Conservation (phyloP, 2,888 invertebrate species). For the Pogonocherus hispidulus region DNA sequence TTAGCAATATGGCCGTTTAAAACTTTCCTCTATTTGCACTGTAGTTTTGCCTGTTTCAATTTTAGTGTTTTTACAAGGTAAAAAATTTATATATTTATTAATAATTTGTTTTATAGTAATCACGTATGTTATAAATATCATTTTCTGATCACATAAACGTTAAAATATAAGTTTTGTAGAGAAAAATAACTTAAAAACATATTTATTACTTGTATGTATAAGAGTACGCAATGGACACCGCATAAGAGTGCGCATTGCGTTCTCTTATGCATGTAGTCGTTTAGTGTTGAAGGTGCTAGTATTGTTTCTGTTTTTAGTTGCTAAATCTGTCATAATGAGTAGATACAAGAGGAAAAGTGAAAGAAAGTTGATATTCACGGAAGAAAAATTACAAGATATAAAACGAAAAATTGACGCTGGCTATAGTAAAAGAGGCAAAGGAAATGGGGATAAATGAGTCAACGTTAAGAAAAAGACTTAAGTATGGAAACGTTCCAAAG, state of each 20-base stretch:
- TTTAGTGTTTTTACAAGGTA: neutral
- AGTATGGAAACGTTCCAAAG: conserved; percentile 3
- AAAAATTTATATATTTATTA: neutral
- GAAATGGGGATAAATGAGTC: conserved; percentile 22
- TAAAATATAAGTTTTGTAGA: too few species aligned
- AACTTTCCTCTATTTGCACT: neutral
- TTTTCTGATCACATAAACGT: too few species aligned
- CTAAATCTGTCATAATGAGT: neutral
- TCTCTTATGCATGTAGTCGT: neutral
- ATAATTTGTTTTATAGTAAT: neutral
- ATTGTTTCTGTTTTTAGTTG: neutral
- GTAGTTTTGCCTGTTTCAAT: neutral
- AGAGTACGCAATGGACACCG: neutral
- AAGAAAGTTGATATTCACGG: neutral
- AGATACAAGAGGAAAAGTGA: neutral
- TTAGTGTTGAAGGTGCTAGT: neutral
- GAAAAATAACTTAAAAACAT: neutral
- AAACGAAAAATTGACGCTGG: neutral
- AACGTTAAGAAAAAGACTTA: conserved; percentile 24
- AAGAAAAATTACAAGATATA: neutral
- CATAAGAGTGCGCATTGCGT: neutral
- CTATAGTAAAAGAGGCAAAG: neutral
- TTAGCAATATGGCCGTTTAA: neutral
- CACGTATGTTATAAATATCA: neutral
- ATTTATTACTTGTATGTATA: neutral